Conservation (phyloP, 1,140 invertebrate species). For the Nephotettix cincticeps region DNA sequence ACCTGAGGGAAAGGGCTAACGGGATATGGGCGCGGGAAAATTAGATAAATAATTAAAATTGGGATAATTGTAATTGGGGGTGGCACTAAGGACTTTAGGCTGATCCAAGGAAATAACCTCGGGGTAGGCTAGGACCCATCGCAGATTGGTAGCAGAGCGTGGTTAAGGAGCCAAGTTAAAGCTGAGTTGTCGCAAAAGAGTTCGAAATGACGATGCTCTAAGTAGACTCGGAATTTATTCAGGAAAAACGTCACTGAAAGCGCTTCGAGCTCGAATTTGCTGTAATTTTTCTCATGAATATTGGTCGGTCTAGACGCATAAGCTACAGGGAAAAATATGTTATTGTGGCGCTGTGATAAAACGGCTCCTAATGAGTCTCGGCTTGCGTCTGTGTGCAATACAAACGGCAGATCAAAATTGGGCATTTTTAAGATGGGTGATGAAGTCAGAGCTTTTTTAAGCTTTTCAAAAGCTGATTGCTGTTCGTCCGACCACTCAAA, state of each 20-base stretch:
- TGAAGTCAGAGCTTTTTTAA: neutral
- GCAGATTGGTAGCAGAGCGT: too few species aligned
- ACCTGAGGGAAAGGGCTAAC: too few species aligned
- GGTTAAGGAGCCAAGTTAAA: neutral
- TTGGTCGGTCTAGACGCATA: neutral
- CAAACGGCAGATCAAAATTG: neutral
- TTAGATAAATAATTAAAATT: too few species aligned
- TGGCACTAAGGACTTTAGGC: too few species aligned
- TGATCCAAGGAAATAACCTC: too few species aligned
- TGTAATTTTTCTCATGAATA: slow-evolving; percentile 2
- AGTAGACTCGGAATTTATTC: neutral
- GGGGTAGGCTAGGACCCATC: too few species aligned
- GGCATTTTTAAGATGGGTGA: neutral
- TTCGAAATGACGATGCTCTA: slow-evolving; percentile 9
- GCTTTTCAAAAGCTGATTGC: neutral
- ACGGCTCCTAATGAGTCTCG: neutral
- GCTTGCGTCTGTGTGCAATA: neutral
- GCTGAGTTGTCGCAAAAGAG: neutral
- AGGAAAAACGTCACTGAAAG: neutral
- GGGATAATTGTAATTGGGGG: too few species aligned
- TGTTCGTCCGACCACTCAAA: neutral
- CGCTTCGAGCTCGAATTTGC: neutral
- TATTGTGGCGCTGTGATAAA: neutral
- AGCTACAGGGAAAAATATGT: neutral
- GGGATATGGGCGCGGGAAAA: too few species aligned